A percentile compares a stretch with the other conserved stretches of the same genome.
These are phyloP conservation scores for Rhopalosiphum padi DNA, from an alignment of 1,140 invertebrate species.

Conservation along the genomic window DNA sequence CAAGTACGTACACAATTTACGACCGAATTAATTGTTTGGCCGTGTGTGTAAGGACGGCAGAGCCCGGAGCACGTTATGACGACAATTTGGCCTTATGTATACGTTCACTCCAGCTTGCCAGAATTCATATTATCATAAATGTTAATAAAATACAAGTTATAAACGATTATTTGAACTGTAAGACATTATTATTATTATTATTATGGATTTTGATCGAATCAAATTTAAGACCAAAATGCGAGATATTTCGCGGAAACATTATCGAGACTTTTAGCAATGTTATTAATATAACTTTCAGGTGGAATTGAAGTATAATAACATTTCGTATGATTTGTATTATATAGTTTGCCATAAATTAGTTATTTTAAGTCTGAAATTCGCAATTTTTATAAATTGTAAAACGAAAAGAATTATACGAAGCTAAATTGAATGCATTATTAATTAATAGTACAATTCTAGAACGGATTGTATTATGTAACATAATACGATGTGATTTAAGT, in stretches of 20 bases:
- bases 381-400: not conserved
- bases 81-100: not conserved
- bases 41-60: not conserved
- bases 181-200: not conserved
- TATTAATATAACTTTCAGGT: not conserved
- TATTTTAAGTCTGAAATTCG: not conserved
- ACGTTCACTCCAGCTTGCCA: not conserved
- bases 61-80: not conserved
- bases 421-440: not conserved
- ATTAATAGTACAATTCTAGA: not conserved
- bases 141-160: slow-evolving; percentile 11
- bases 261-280: not conserved
- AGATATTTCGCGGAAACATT: not conserved
- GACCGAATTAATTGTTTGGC: slow-evolving; percentile 20
- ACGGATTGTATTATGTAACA: not conserved
- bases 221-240: not conserved
- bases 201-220: not conserved
- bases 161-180: not conserved
- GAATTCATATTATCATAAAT: not conserved
- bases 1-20: slow-evolving; percentile 19
- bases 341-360: not conserved
- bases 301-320: not conserved
- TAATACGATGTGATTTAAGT: too few species aligned
- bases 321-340: not conserved
- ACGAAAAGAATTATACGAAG: not conserved